These are phyloP conservation scores for Trachemys scripta DNA, from an alignment of 2,113 vertebrate genomes.

Conservation along the genomic window DNA sequence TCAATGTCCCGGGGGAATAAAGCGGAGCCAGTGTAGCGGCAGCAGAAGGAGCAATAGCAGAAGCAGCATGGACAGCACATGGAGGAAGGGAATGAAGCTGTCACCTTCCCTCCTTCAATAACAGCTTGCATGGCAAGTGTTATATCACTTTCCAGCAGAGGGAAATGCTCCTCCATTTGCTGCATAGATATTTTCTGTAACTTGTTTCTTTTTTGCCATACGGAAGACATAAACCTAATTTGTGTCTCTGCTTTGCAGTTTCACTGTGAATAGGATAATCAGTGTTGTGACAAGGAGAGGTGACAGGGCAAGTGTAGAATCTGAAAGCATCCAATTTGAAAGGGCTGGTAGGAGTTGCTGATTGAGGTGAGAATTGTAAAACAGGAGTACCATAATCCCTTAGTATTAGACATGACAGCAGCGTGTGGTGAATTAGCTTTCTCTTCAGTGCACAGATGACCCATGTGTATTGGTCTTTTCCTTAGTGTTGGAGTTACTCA, in stretches of 20 bases:
- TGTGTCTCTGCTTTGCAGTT: neutral
- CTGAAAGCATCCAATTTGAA: fast-evolving
- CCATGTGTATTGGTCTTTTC: neutral
- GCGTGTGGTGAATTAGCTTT: neutral
- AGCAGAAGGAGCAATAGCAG: neutral
- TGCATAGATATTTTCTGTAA: neutral
- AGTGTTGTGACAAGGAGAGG: neutral
- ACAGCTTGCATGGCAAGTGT: neutral
- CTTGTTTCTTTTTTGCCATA: neutral
- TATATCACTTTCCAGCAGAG: neutral
- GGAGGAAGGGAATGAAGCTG: neutral
- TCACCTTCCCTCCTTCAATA: neutral
- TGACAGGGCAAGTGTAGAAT: neutral
- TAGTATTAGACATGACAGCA: neutral
- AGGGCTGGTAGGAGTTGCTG: neutral
- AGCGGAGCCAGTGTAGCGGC: neutral
- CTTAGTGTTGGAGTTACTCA: fast-evolving
- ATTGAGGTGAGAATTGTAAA: fast-evolving
- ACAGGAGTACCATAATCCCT: fast-evolving
- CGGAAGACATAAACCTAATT: neutral
- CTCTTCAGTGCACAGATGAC: neutral
- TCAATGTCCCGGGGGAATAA: neutral
- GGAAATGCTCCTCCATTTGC: neutral
- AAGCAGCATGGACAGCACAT: neutral
- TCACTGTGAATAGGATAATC: neutral